Conservation (phyloP, 2,113 vertebrate species). For the Eurypyga helias region DNA sequence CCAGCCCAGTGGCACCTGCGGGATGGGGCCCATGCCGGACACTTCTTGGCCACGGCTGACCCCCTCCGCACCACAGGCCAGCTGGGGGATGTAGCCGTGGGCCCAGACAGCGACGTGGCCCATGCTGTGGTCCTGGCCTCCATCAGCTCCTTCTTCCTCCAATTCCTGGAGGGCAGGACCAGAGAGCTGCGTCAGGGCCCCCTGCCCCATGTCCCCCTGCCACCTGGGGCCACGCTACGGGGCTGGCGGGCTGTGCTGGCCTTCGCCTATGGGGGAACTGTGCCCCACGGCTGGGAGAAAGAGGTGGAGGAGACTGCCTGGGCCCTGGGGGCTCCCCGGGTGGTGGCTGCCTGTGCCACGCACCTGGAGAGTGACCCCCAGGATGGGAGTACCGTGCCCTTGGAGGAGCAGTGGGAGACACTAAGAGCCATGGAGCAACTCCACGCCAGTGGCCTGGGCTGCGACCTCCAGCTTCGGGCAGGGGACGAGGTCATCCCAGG, state of each 20-base stretch:
- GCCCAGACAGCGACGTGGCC: background rate
- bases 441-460: conserved; percentile 75
- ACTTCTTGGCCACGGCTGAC: background rate
- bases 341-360: conserved; percentile 70
- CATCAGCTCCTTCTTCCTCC: conserved; percentile 59
- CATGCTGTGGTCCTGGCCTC: conserved; percentile 56
- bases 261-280: conserved; percentile 85
- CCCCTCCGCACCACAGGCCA: background rate
- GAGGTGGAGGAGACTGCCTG: conserved; percentile 75
- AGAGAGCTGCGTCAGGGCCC: background rate
- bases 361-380: background rate
- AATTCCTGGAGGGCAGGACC: conserved; percentile 15
- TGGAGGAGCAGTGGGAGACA: conserved; percentile 75
- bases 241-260: conserved; percentile 74
- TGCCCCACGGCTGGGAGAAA: conserved; percentile 11
- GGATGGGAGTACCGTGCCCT: background rate
- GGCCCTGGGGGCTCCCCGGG: conserved; percentile 73
- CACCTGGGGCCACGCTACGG: background rate
- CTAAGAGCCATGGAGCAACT: conserved; percentile 76
- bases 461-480: conserved; percentile 83
- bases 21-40: background rate
- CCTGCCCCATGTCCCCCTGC: background rate
- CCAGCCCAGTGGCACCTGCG: conserved; percentile 31
- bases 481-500: conserved; percentile 65
- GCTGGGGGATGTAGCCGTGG: conserved; percentile 44